Evolutionary conservation across 2,888 invertebrate genomes (phyloP), one percentile per base, ranked within the genome.

Genomic region (Eupithecia subumbrata): DNA sequence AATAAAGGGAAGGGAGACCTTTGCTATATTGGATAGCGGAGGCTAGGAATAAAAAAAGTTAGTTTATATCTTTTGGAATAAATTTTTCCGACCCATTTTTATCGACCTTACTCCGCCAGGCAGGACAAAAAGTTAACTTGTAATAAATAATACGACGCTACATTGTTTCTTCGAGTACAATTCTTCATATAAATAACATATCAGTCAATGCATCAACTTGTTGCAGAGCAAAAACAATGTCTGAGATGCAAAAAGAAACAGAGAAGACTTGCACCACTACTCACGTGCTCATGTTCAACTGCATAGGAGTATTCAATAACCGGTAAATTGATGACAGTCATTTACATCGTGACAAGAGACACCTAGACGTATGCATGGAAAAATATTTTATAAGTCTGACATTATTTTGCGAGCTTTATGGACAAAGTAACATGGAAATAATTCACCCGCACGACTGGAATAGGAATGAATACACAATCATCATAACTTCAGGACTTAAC

Each of bases 291-390:
- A 68, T 68, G 68, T 73, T 45, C 71, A 43, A 69, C 37, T 69
- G 67, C 37, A 77, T 72, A 52, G 74, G 70, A 69, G 72, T 73
- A 78, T 73, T 83, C 78, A 80, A 80, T 79, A 80, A 78, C 79
- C 78, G 79, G 83, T 83, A 79, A 82, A 82, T 78, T 80, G 75
- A 80, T 77, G 77, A 69, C 64, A 67, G 76, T 75, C 76, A 78
- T 80, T 82, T 79, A 78, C 78, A 79, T 71, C 71, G 75, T 75
- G 71, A 69, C 67, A 79, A 69, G 69, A 66, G 74, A 77, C 77
- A 74, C 74, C 72, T 66, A 73, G 71, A 82, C 80, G 75, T 85
- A 81, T 82, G 84, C 74, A 81, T 84, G 64, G 68, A 72, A 79
- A 83, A 78, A 83, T 43, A 75, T 69, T 72, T 72, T 70, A 71